These are phyloP conservation scores for Plebejus argus DNA, from an alignment of 2,888 invertebrate genomes.

Conservation along the genomic window DNA sequence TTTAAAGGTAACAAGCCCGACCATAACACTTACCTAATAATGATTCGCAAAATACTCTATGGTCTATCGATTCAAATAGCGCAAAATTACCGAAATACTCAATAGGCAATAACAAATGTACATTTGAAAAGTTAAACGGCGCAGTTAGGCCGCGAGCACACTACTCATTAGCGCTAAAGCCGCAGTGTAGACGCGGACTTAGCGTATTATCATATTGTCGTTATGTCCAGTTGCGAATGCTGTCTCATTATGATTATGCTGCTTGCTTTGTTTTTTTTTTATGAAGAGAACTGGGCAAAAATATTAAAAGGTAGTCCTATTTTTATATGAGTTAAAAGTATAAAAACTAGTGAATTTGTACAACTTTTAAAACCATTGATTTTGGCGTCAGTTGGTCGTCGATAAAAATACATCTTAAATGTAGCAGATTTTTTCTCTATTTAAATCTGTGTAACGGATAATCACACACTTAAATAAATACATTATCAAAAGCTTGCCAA, in stretches of 20 bases:
- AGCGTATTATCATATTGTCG: constrained; percentile 77
- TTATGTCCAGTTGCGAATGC: constrained; percentile 74
- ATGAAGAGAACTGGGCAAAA: background rate
- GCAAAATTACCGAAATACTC: constrained; percentile 53
- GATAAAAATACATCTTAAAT: background rate
- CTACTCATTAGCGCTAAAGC: constrained; percentile 71
- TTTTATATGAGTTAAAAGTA: no score
- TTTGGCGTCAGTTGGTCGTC: background rate
- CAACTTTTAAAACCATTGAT: no score
- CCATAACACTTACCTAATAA: background rate
- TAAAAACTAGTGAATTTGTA: no score
- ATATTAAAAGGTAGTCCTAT: background rate
- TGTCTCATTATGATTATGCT: constrained; percentile 9
- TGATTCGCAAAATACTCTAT: background rate
- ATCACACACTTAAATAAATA: background rate
- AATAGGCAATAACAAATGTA: constrained; percentile 63
- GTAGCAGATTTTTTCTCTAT: background rate
- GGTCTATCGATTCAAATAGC: background rate
- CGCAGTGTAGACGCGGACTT: constrained; percentile 70
- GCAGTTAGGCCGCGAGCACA: constrained; percentile 60
- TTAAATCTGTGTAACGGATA: background rate
- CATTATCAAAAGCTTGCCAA: background rate
- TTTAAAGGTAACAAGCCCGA: background rate
- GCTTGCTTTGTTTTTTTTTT: constrained; percentile 2
- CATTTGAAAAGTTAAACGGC: constrained; percentile 78